Base-by-base conservation (phyloP, 2,797 vertebrate genomes). In the Mus minutoides region DNA sequence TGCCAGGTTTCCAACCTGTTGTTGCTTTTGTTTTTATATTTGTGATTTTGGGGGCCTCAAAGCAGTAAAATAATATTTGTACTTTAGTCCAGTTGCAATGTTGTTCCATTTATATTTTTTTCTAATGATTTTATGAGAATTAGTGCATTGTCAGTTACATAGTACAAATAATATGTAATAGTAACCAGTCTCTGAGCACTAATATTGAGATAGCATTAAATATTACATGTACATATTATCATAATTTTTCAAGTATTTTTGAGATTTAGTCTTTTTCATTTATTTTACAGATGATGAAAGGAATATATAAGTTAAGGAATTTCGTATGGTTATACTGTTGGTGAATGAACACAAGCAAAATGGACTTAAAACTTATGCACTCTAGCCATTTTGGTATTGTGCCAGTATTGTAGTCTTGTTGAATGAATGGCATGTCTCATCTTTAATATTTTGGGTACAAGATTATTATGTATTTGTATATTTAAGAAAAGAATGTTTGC, bases 201-300 rank as follows among this genome's bases (percentile, higher is more conserved):
- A 80, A 94, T 37, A 49, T 92, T 77, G 69, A 95, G 49, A n/a
- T 21, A 84, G 46, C 73, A 62, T 86, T 92, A 54, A 85, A n/a
- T 43, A 86, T 93, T 87, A 60, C 21, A 46, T 56, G 46, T 87
- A 10, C 37, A 19, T 29, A 78, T 93, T 89, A 14, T 22, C 40
- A 54, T 94, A 92, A 93, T 94, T 94, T 16, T 80, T 89, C 85
- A 95, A 64, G n/a, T 88, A 22, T 80, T 94, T 94, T 49, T 97
- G 37, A 91, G 21, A 58, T 75, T 6, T 37, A 14, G 49, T 95
- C 79, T 90, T 52, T 90, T 94, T 96, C 46, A 94, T 84, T 49
- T 90, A 90, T 95, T 97, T 95, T 90, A 88, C 10, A 95, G 58
- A 56, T 95, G 49, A 93, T 64, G 43, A 92, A 95, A 91, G 67